Percentiles rank a stretch among this genome's conserved stretches.
Conservation (phyloP, 1,140 invertebrate species). For the Gryon sp. region DNA sequence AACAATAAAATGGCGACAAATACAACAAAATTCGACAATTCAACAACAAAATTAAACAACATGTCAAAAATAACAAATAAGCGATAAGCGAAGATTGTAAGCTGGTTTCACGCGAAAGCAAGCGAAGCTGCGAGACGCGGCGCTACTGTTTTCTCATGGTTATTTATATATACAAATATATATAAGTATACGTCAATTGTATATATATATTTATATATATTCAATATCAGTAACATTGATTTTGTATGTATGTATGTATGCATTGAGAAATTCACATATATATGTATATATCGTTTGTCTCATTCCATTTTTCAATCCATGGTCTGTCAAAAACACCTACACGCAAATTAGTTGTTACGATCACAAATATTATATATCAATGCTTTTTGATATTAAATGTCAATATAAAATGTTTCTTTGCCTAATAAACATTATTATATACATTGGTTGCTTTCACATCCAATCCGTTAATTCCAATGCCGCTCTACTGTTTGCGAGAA, state of each 20-base stretch:
- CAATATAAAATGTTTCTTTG: background rate
- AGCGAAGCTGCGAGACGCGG: conserved; percentile 70
- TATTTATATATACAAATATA: conserved; percentile 39
- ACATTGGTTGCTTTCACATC: too few species aligned
- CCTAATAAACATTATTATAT: too few species aligned
- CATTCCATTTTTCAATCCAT: conserved; percentile 66
- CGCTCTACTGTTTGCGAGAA: conserved; percentile 69
- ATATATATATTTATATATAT: conserved; percentile 20
- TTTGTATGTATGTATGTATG: conserved; percentile 23
- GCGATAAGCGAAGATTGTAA: conserved; percentile 66
- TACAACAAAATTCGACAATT: too few species aligned
- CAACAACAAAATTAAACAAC: conserved; percentile 14
- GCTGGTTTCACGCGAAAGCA: conserved; percentile 68
- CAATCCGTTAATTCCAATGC: conserved; percentile 63
- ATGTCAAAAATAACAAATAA: conserved; percentile 43
- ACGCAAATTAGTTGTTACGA: conserved; percentile 59
- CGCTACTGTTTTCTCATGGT: conserved; percentile 53
- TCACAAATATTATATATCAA: conserved; percentile 2
- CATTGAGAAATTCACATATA: conserved; percentile 30
- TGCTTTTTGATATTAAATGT: background rate
- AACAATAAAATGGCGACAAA: too few species aligned
- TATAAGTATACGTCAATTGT: conserved; percentile 25
- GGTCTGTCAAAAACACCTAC: conserved; percentile 61
- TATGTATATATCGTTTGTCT: conserved; percentile 57
- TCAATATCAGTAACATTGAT: too few species aligned